Evolutionary conservation across 2,888 invertebrate genomes (phyloP), one percentile per base, ranked within the genome.

Genomic region (Pachycephus smyrnensis): DNA sequence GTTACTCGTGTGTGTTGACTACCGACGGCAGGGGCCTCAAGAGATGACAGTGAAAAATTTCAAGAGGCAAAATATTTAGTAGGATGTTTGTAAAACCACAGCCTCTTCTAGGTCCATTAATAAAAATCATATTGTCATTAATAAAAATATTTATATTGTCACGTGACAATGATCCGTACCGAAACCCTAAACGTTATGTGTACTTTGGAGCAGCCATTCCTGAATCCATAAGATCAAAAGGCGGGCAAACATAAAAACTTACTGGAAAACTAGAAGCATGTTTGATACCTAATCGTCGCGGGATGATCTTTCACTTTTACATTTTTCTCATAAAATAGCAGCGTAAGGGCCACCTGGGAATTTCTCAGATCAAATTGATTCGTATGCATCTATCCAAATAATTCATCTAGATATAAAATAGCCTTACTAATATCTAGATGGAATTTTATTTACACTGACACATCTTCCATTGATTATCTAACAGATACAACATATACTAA

Each of bases 41-140:
- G 79, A 77, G 79, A 79, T 82, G 81, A 80, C 78, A 76, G 75
- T 76, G 76, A 82, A 79, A 80, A 81, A 78, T 76, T 69, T 74
- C 71, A 68, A 32, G 68, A 80, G 78, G 69, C 76, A 77, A 81
- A 84, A 84, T 84, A 82, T 86, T 86, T 82, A 80, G 77, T 77
- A 37, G 77, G 78, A 76, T 30, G 37, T 37, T 30, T 30, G 36
- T 74, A 35, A 74, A 74, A 74, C 74, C 74, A n/a, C 74, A 74
- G 74, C 80, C 77, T 55, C 73, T 69, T 55, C 73, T 68, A 76
- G 32, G 69, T 77, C 82, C 89, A 88, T 90, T 87, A 89, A 90
- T 89, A 90, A 89, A 89, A 87, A 88, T 89, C 87, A 86, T 86
- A 86, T 82, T 80, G 83, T 86, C 87, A 84, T 88, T 86, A 86